Conservation (phyloP, 1,140 invertebrate genomes). For the Thaumatotibia leucotreta region DNA sequence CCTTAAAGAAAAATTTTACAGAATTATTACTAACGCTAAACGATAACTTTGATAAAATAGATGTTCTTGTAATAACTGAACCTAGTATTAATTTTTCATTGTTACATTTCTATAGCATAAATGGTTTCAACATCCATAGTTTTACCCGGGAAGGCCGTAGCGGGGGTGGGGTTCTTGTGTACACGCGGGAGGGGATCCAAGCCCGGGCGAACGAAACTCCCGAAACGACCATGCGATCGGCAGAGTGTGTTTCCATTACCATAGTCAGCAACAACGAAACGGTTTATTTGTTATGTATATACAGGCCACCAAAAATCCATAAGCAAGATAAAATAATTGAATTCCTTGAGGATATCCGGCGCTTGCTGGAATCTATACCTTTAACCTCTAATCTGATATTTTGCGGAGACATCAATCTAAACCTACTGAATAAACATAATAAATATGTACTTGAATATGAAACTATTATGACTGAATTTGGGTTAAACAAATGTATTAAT, state of each 20-base stretch:
- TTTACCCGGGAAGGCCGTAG: neutral
- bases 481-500: conserved; percentile 2
- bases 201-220: neutral
- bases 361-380: too few relatives aligned
- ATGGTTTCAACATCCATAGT: conserved; percentile 3
- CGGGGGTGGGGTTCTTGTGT: too few relatives aligned
- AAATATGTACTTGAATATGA: conserved; percentile 8
- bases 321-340: neutral
- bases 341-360: too few relatives aligned
- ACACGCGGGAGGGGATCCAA: neutral
- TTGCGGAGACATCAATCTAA: conserved; percentile 17
- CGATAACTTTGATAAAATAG: neutral
- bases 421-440: conserved; percentile 4
- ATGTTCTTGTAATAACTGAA: conserved; percentile 19
- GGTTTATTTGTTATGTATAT: too few relatives aligned
- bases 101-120: neutral
- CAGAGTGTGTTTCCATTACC: neutral
- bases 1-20: too few relatives aligned
- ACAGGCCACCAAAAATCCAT: neutral
- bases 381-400: too few relatives aligned
- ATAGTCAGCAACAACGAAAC: neutral
- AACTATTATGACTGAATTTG: conserved; percentile 14
- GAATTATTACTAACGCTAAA: too few relatives aligned
- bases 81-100: conserved; percentile 3
- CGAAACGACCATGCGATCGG: neutral